A percentile compares a stretch with the other conserved stretches of the same genome.
These are phyloP conservation scores for Aleiodes testaceus DNA, from an alignment of 2,888 invertebrate genomes.

Conservation along the genomic window DNA sequence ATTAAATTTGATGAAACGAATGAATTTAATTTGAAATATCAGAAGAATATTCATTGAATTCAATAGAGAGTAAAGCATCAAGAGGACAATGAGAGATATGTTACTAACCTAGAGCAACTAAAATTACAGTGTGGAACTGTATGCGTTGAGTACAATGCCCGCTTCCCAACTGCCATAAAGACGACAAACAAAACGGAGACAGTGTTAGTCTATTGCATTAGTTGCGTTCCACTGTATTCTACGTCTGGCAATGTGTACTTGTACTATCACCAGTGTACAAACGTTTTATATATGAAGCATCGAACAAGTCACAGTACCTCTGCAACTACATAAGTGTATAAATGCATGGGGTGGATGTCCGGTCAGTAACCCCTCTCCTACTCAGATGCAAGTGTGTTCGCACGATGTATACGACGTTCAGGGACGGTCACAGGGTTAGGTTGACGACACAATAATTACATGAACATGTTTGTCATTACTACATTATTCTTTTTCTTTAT, in stretches of 20 bases:
- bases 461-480: slow-evolving; percentile 2
- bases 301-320: slow-evolving; percentile 29
- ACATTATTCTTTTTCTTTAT: background rate
- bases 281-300: slow-evolving; percentile 32
- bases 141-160: slow-evolving; percentile 39
- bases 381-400: slow-evolving; percentile 42
- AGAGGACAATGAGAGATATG: slow-evolving; percentile 45
- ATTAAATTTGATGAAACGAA: slow-evolving; percentile 6
- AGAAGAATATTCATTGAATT: background rate
- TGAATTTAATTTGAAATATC: slow-evolving; percentile 1
- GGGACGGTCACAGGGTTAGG: slow-evolving; percentile 55
- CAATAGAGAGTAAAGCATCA: too few species aligned
- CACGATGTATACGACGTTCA: slow-evolving; percentile 50
- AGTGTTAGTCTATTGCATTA: slow-evolving; percentile 51
- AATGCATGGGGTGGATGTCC: slow-evolving; percentile 68
- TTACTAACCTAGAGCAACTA: slow-evolving; percentile 65
- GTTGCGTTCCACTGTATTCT: slow-evolving; percentile 32
- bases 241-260: slow-evolving; percentile 21
- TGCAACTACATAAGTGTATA: slow-evolving; percentile 58
- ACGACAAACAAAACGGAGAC: slow-evolving; percentile 47
- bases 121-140: slow-evolving; percentile 47
- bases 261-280: background rate
- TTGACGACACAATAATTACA: slow-evolving; percentile 44
- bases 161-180: slow-evolving; percentile 46
- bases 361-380: slow-evolving; percentile 65